Percentiles rank a stretch among this genome's conserved stretches.
Conservation (phyloP, 2,113 vertebrate species). For the Syngnathus typhle region DNA sequence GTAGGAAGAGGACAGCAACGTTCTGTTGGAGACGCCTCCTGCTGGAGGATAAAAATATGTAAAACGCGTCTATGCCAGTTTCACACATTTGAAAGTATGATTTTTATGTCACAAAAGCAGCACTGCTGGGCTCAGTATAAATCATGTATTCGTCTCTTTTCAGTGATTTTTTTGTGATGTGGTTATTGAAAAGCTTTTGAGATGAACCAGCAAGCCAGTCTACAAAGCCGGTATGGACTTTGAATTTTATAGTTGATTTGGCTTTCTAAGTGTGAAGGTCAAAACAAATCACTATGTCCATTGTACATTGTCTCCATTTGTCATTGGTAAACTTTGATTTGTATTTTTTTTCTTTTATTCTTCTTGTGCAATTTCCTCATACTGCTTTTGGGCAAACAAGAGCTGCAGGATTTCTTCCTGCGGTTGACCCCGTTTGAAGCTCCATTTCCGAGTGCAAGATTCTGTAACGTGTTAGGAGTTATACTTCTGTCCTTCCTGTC, state of each 20-base stretch:
- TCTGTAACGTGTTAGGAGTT: not conserved
- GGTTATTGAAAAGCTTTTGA: slow-evolving; percentile 38
- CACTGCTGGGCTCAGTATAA: slow-evolving; percentile 26
- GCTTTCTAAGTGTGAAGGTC: not conserved
- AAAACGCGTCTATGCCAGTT: slow-evolving; percentile 17
- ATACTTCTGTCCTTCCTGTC: not conserved
- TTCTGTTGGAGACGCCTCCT: slow-evolving; percentile 24
- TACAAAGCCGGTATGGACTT: not conserved
- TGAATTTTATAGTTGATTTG: not conserved
- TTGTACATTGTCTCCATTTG: not conserved
- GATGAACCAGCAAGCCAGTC: slow-evolving; percentile 6
- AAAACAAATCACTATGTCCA: not conserved
- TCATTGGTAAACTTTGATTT: not conserved
- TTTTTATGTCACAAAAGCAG: slow-evolving; percentile 19
- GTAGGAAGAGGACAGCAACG: slow-evolving; percentile 37
- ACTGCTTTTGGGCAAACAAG: not conserved
- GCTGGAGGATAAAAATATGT: slow-evolving; percentile 7
- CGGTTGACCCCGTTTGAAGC: not conserved
- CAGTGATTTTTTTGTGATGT: slow-evolving; percentile 22
- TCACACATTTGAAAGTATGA: slow-evolving; percentile 11
- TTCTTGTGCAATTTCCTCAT: not conserved
- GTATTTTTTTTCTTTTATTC: not conserved
- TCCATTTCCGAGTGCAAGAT: not conserved
- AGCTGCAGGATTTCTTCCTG: not conserved
- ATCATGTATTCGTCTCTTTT: slow-evolving; percentile 20